Conservation (phyloP, 1,140 invertebrate genomes). For the Drosophila nasuta region DNA sequence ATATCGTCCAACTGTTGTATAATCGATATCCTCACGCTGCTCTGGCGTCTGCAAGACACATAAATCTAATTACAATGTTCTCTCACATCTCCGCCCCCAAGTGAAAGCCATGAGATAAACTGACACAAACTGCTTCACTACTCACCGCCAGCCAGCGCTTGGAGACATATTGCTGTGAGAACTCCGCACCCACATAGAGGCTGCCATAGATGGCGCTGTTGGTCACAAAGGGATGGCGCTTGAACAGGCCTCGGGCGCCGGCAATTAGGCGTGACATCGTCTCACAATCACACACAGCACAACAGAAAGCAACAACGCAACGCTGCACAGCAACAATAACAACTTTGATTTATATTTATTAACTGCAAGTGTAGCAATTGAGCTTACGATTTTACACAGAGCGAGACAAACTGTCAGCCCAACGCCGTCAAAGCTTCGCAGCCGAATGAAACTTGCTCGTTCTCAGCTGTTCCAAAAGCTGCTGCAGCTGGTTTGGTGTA, state of each 20-base stretch:
- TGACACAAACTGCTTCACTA: constrained; percentile 36
- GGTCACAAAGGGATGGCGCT: constrained; percentile 87
- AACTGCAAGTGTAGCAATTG: constrained; percentile 29
- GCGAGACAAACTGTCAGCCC: constrained; percentile 24
- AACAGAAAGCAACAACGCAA: constrained; percentile 3
- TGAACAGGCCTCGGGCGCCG: constrained; percentile 76
- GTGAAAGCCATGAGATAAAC: not conserved
- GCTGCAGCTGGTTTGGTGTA: constrained; percentile 10
- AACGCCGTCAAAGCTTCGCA: constrained; percentile 41
- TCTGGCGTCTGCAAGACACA: constrained; percentile 45
- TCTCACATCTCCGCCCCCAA: not conserved
- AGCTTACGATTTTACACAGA: constrained; percentile 9
- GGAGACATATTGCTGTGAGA: constrained; percentile 90
- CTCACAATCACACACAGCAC: constrained; percentile 8
- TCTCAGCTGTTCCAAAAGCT: constrained; percentile 47
- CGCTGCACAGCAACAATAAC: constrained; percentile 8
- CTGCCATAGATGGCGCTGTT: constrained; percentile 91
- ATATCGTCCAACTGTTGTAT: constrained; percentile 86
- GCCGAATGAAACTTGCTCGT: constrained; percentile 27
- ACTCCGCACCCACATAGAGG: constrained; percentile 91
- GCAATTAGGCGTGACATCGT: constrained; percentile 60
- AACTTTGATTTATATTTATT: constrained; percentile 47
- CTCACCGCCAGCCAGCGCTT: constrained; percentile 83
- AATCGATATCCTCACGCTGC: constrained; percentile 85
- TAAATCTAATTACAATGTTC: constrained; percentile 45